These are phyloP conservation scores for Nettapus auritus DNA, from an alignment of 2,113 vertebrate species.

Conservation along the genomic window DNA sequence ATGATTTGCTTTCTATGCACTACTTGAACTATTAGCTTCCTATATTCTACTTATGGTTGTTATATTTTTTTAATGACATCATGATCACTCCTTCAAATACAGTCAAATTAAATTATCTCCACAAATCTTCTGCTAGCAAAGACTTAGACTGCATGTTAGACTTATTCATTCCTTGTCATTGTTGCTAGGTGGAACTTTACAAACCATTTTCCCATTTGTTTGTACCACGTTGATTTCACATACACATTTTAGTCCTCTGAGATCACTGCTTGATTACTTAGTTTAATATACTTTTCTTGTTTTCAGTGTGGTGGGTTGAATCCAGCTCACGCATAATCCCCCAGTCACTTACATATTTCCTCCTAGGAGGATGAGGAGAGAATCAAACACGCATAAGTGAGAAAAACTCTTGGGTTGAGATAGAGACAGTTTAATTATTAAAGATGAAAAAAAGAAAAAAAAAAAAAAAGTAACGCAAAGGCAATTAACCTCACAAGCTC, in stretches of 20 bases:
- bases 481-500: background rate
- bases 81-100: background rate
- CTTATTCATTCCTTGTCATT: background rate
- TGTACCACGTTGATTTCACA: background rate
- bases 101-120: background rate
- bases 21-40: background rate
- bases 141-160: background rate
- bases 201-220: background rate
- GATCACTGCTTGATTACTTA: background rate
- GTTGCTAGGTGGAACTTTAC: background rate
- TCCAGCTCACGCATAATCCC: no score
- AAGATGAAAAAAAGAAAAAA: background rate
- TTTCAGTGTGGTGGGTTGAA: background rate
- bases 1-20: background rate
- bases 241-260: background rate
- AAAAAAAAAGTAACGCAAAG: background rate
- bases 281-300: background rate
- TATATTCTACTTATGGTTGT: background rate
- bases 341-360: no score
- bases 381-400: background rate
- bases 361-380: background rate
- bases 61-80: background rate
- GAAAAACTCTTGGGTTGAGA: accelerated
- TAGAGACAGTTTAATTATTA: background rate
- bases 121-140: background rate